phyloP scores from a whole-genome alignment of 2,888 invertebrate species.

The Siphonodentalium dalli region DNA sequence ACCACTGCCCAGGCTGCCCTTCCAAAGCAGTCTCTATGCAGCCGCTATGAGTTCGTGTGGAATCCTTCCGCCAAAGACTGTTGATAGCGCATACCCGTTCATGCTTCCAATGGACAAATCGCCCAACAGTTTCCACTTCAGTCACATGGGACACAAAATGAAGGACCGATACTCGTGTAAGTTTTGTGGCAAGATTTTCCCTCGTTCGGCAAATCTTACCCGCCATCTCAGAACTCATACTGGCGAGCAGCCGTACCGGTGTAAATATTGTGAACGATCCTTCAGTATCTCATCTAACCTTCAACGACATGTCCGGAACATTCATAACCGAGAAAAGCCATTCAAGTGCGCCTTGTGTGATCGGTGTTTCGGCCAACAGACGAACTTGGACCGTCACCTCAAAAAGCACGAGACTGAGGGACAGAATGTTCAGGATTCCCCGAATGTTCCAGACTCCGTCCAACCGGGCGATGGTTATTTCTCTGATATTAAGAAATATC shows the following conservation, averaged over 20 bases:
- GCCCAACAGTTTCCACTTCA: conserved; percentile 31
- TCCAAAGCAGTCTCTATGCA: too few relatives aligned
- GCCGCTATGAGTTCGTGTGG: too few relatives aligned
- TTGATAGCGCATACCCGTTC: too few relatives aligned
- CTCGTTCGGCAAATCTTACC: conserved; percentile 95
- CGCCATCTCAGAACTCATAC: conserved; percentile 97
- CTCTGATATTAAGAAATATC: too few relatives aligned
- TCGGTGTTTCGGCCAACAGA: conserved; percentile 97
- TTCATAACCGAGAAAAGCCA: conserved; percentile 93
- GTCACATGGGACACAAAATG: conserved; percentile 75
- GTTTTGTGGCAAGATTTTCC: conserved; percentile 95
- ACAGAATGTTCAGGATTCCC: conserved; percentile 47
- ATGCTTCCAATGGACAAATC: too few relatives aligned
- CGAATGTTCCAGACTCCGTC: too few relatives aligned
- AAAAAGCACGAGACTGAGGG: conserved; percentile 89
- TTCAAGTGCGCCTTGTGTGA: conserved; percentile 96
- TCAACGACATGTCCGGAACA: conserved; percentile 93
- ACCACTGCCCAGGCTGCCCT: too few relatives aligned
- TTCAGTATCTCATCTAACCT: conserved; percentile 98
- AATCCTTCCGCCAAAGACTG: too few relatives aligned
- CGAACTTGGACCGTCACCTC: conserved; percentile 95
- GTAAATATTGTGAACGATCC: conserved; percentile 96
- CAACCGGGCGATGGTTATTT: too few relatives aligned
- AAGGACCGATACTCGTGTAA: conserved; percentile 92
- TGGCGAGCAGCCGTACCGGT: conserved; percentile 78